Base-by-base conservation (phyloP, 2,797 vertebrate species). In the Artibeus jamaicensis region DNA sequence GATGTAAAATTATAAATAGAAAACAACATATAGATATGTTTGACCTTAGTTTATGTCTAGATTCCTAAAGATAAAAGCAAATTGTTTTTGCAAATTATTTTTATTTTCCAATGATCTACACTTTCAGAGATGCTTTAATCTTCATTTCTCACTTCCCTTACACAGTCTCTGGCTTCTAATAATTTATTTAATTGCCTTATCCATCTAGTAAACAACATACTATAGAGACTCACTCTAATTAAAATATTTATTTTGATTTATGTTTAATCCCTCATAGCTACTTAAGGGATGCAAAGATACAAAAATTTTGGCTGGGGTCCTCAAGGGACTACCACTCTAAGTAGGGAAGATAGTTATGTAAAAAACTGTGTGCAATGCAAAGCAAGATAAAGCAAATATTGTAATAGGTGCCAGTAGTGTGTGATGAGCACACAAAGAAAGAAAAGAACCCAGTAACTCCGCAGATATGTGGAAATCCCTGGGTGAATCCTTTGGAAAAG, bases 1-100 rank as follows among this genome's bases (percentile, higher is more conserved):
- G 26, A 93, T 70, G 91, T 96, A 90, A 94, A 93, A 82, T 76
- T 90, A 57, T 84, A 90, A 92, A 88, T 50, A 93, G 65, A 93
- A 93, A 90, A 90, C 70, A 90, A 95, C 82, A 93, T 85, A 86
- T 3, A 86, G 55, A 7, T 57, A 79, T n/a, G 34, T 67, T 24
- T 96, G 14, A 62, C 53, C 32, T 82, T 57, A 92, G 24, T 46
- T 77, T 83, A 76, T 29, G 50, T 67, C 32, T 70, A 83, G 53
- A 73, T 95, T 37, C 83, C 71, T 95, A 81, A 89, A 93, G 94
- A 84, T 50, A 68, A 83, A 82, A 94, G 65, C 32, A 89, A 70
- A 37, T 32, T 22, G 37, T 32, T 74, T 94, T 96, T 93, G 34
- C 9, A 93, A 96, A 89, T 44, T 83, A 42, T 71, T 39, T 89